These are phyloP conservation scores for Glaucomys volans DNA, from an alignment of 2,113 vertebrate species.

Conservation along the genomic window DNA sequence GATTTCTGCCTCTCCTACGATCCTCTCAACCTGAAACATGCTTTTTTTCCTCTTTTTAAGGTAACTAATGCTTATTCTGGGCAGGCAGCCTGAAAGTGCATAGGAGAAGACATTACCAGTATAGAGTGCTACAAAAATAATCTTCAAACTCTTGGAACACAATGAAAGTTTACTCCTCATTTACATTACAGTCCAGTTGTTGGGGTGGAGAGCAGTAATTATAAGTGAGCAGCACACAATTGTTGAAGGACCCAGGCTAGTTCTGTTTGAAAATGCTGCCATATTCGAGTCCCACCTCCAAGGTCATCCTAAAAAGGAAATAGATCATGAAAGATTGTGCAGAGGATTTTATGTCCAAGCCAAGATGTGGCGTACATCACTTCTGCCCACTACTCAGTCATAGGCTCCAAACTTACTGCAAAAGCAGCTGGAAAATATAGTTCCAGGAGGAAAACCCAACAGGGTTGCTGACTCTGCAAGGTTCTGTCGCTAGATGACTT, in stretches of 20 bases:
- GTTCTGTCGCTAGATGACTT: not conserved
- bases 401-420: not conserved
- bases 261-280: not conserved
- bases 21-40: not conserved
- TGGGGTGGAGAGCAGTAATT: not conserved
- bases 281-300: not conserved
- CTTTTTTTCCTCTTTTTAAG: not conserved
- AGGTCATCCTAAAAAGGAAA: not conserved
- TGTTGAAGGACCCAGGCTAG: not conserved
- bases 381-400: not conserved
- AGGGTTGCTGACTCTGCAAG: not conserved
- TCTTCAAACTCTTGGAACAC: not conserved
- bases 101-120: not conserved
- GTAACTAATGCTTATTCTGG: not conserved
- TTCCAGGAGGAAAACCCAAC: slow-evolving; percentile 34
- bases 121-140: not conserved
- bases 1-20: not conserved
- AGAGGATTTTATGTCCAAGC: not conserved
- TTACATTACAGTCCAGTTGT: not conserved
- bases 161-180: slow-evolving; percentile 11
- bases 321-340: not conserved
- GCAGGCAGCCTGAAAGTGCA: not conserved
- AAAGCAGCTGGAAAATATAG: not conserved
- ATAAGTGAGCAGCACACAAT: not conserved
- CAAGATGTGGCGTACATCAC: not conserved